Evolutionary conservation across 2,113 vertebrate species (phyloP), one percentile per base, ranked within the genome.

Genomic region (Tachycineta bicolor): DNA sequence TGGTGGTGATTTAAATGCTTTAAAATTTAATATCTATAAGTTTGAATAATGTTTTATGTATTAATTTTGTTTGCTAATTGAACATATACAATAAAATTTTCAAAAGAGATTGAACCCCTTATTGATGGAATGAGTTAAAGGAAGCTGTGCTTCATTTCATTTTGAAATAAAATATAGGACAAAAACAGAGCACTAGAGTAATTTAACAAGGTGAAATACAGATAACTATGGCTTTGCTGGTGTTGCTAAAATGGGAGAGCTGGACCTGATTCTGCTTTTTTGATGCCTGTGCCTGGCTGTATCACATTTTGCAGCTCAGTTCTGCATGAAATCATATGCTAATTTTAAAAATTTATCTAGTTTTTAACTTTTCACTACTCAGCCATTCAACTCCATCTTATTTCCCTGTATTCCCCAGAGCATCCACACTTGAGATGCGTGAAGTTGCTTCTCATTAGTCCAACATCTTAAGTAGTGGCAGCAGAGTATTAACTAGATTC

Each of bases 361-460:
- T 71, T 94, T 92, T 85, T 31, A 80, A 46, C 28, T 79, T 83
- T 26, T 71, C 49, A 63, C 22, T 75, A 67, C 34, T 83, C 14
- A 60, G 34, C 8, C 25, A 64, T 73, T 86, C 63, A 52, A 63
- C 64, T 37, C 4, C 33, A 43, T 60, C 49, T 55, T 60, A 71
- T 78, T 43, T 85, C 28, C 11, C 22, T 59, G 7, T 37, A 62
- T 59, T 67, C 25, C 29, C 18, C 3, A 2, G 31, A 43, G 26
- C 20, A 63, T 33, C 17, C 39, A 6, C 4, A 10, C 17, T 19
- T 68, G 16, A 67, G 33, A 62, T 46, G 56, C 60, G 50, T 6
- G 6, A 83, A 63, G 25, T 28, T 71, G 25, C 17, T 88, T 14
- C 17, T 83, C 39, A 31, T 82, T 88, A 88, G 19, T 62, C 20